Conservation (phyloP, 2,113 vertebrate species). For the Pipa parva region DNA sequence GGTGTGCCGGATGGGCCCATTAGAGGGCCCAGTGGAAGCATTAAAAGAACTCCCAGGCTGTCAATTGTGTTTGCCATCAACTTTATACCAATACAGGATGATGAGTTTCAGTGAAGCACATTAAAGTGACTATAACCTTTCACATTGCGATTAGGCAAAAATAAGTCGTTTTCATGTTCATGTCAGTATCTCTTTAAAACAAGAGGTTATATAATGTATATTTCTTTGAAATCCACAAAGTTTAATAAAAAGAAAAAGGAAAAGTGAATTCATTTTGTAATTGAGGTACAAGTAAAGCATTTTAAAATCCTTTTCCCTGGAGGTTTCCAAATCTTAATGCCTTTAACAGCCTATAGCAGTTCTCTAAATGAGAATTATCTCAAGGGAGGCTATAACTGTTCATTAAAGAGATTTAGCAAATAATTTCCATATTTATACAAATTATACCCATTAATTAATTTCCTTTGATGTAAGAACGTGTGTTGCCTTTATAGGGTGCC, state of each 20-base stretch:
- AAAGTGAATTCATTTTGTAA: neutral
- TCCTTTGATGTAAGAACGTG: slow-evolving; percentile 26
- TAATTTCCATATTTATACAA: slow-evolving; percentile 33
- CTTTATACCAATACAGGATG: no score
- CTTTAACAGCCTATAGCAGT: neutral
- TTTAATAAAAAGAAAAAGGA: neutral
- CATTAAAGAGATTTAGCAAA: slow-evolving; percentile 22
- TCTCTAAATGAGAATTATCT: slow-evolving; percentile 7
- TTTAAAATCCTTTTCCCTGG: slow-evolving; percentile 12
- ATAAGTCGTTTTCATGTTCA: no score
- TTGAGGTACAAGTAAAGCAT: neutral
- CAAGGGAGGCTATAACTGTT: slow-evolving; percentile 15
- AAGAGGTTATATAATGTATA: no score
- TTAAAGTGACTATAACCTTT: no score
- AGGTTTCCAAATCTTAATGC: neutral
- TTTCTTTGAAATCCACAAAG: no score
- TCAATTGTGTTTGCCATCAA: no score
- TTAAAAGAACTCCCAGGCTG: no score
- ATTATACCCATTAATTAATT: slow-evolving; percentile 40
- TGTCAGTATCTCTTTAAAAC: no score
- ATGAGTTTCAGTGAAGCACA: no score
- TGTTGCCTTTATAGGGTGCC: slow-evolving; percentile 5
- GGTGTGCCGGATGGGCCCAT: no score
- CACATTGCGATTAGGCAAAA: no score
- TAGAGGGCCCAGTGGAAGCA: no score